phyloP scores from a whole-genome alignment of 2,888 invertebrate species.

The Agrilus mali region DNA sequence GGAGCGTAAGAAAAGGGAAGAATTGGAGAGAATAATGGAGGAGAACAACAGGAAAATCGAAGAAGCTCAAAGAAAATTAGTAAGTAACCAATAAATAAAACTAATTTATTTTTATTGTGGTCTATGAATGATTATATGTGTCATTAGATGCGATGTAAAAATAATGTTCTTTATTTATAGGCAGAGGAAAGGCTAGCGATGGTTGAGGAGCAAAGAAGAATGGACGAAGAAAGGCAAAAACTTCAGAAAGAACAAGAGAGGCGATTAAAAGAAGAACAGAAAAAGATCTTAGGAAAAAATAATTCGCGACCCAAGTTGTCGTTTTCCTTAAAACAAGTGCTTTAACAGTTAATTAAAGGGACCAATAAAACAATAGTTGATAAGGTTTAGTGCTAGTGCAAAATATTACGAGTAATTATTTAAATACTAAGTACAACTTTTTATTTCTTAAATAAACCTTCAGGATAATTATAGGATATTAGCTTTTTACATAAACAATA shows the following conservation, averaged over 20 bases:
- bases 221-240: constrained; percentile 89
- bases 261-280: constrained; percentile 87
- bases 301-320: constrained; percentile 93
- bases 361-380: too few relatives aligned
- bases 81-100: too few relatives aligned
- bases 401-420: too few relatives aligned
- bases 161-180: constrained; percentile 37
- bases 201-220: constrained; percentile 92
- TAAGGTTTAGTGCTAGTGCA: too few relatives aligned
- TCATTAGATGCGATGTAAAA: neutral
- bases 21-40: constrained; percentile 90
- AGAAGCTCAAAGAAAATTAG: constrained; percentile 93
- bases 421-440: too few relatives aligned
- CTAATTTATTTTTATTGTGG: neutral
- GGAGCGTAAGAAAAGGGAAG: constrained; percentile 90
- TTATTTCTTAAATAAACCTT: too few relatives aligned
- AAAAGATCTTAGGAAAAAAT: constrained; percentile 92
- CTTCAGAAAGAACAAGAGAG: constrained; percentile 89
- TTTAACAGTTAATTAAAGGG: constrained; percentile 29
- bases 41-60: constrained; percentile 97
- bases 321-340: constrained; percentile 70
- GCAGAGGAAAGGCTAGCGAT: constrained; percentile 93
- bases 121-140: too few relatives aligned
- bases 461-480: too few relatives aligned
- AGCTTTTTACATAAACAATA: too few relatives aligned